Base-by-base conservation (phyloP, 2,888 invertebrate species). In the Drosophila tripunctata region DNA sequence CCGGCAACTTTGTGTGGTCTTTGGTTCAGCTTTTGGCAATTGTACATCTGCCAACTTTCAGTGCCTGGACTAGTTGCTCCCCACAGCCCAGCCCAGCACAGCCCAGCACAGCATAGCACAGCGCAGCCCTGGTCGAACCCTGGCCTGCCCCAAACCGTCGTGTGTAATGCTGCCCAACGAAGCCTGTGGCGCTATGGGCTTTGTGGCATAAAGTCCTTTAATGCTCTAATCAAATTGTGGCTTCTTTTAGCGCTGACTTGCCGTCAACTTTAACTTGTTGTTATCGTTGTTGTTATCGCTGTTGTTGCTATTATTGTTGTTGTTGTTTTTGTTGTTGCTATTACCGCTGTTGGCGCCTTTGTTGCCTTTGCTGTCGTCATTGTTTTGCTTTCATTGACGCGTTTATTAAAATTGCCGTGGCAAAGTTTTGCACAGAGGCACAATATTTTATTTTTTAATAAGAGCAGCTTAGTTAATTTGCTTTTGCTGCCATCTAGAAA, bases 201-300 rank as follows among this genome's bases (percentile, higher is more conserved):
- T 83, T 81, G 79, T 77, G 77, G 73, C 77, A 71, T 72, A 84
- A 85, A 84, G 85, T 80, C 85, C 70, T 82, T 84, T 84, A 84
- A 85, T 85, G 80, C 83, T 85, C 80, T 84, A 84, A 84, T 84
- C 85, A 84, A 84, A 84, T 84, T 84, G 85, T 85, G 85, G 83
- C 78, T 84, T 84, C 85, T 83, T 76, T 82, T 80, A 76, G 73
- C 64, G 62, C 47, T 64, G 64, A 57, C 68, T 54, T 66, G 51
- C 33, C 61, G 66, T 58, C 62, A 61, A 63, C 70, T 63, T 58
- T 61, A 52, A 57, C 63, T 54, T 52, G 63, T 62, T 73, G 61
- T 73, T 66, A 69, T 45, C 64, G 67, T 51, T 64, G 47, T 30
- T 68, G 50, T 38, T 74, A 35, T 30, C 27, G 15, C 43, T 72